These are phyloP conservation scores for Microchirus variegatus DNA, from an alignment of 2,797 vertebrate species.

Conservation along the genomic window DNA sequence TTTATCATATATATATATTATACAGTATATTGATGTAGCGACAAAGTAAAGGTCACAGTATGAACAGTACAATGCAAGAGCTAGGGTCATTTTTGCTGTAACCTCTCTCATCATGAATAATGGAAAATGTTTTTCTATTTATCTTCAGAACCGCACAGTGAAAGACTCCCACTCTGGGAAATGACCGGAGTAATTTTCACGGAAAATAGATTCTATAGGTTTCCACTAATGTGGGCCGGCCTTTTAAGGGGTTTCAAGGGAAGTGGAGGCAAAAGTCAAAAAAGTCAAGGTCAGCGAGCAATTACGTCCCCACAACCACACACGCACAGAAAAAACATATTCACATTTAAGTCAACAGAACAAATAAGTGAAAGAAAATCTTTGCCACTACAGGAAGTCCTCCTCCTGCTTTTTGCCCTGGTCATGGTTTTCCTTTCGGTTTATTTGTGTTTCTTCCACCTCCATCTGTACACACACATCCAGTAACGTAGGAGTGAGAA, in stretches of 20 bases:
- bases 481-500: constrained; percentile 25
- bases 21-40: no score
- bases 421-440: background rate
- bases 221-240: background rate
- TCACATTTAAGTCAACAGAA: background rate
- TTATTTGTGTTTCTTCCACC: constrained; percentile 16
- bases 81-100: no score
- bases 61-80: no score
- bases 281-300: background rate
- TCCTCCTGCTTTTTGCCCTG: background rate
- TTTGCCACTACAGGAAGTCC: background rate
- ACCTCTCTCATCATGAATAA: background rate
- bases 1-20: no score
- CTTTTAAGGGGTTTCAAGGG: background rate
- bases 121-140: background rate
- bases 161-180: background rate
- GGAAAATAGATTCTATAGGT: constrained; percentile 1
- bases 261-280: background rate
- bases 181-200: background rate
- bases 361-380: background rate
- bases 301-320: background rate
- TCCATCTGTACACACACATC: constrained; percentile 6
- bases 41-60: no score
- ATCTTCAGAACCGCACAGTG: background rate
- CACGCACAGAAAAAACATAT: background rate